Evolutionary conservation across 2,797 vertebrate genomes (phyloP).

Genomic region (Aulostomus chinensis): DNA sequence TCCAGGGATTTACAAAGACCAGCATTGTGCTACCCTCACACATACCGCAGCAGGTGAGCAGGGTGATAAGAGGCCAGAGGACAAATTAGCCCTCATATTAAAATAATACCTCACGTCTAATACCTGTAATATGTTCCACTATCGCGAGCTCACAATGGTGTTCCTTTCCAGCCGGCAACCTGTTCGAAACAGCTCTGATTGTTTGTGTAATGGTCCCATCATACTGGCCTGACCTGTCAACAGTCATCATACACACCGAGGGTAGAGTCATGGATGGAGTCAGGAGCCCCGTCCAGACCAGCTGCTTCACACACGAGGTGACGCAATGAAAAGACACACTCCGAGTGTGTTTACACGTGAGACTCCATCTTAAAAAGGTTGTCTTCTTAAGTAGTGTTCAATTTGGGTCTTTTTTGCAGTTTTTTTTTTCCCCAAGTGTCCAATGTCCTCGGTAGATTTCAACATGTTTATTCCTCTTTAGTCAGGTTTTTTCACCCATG

Average conservation of each 20-base stretch:
- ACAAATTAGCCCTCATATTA: constrained; percentile 66
- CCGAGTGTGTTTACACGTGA: too few species aligned
- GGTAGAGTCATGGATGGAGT: too few species aligned
- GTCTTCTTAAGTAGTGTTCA: too few species aligned
- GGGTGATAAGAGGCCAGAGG: constrained; percentile 55
- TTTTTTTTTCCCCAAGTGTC: too few species aligned
- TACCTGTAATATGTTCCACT: constrained; percentile 55
- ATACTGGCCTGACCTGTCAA: constrained; percentile 57
- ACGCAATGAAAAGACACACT: too few species aligned
- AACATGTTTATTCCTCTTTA: too few species aligned
- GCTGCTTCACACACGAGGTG: not conserved
- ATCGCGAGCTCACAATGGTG: constrained; percentile 39
- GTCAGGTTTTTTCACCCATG: too few species aligned
- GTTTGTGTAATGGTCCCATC: constrained; percentile 49
- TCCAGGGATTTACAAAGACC: constrained; percentile 71
- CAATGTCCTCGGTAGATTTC: too few species aligned
- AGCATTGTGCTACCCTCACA: constrained; percentile 68
- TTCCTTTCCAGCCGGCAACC: constrained; percentile 31
- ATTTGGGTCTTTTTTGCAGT: too few species aligned
- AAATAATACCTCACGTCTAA: constrained; percentile 69
- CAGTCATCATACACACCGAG: too few species aligned
- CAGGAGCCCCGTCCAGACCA: too few species aligned
- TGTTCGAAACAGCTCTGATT: constrained; percentile 62
- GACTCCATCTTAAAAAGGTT: too few species aligned
- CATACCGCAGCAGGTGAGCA: constrained; percentile 69